phyloP scores from a whole-genome alignment of 2,113 vertebrate species.

The Hydrolagus affinis region DNA sequence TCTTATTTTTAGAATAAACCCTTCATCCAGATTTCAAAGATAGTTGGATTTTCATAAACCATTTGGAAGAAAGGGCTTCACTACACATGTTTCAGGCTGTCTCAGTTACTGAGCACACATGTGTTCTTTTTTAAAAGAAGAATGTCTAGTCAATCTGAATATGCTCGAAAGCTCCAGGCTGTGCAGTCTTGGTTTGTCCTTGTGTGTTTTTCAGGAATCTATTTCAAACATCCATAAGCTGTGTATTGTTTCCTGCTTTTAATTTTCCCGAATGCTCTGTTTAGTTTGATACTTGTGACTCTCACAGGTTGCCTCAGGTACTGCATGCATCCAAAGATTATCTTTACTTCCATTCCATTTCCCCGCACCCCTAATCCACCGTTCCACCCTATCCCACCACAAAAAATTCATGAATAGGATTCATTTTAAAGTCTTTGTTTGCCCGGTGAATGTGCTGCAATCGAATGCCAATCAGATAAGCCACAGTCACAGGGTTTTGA shows the following conservation, averaged over 20 bases:
- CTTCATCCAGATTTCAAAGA: background rate
- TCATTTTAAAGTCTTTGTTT: background rate
- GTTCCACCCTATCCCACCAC: background rate
- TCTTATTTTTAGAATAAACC: background rate
- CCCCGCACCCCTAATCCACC: background rate
- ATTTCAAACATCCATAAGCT: background rate
- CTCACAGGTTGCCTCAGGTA: conserved; percentile 18
- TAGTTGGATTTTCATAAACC: background rate
- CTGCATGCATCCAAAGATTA: background rate
- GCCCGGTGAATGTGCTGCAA: background rate
- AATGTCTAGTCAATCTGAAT: background rate
- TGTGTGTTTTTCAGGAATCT: background rate
- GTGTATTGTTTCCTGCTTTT: background rate
- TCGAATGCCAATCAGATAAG: conserved; percentile 47
- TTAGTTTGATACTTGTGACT: conserved; percentile 23
- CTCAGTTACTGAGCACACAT: background rate
- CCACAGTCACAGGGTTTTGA: conserved; percentile 54
- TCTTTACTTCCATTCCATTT: background rate
- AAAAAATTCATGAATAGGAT: background rate
- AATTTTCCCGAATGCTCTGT: background rate
- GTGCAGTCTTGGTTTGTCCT: background rate
- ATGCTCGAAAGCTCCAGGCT: background rate
- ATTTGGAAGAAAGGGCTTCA: background rate
- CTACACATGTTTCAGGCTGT: background rate
- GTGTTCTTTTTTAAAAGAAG: background rate